A percentile compares a stretch with the other conserved stretches of the same genome.
Evolutionary conservation across 2,797 vertebrate species (phyloP).

Genomic region (Thunnus albacares): DNA sequence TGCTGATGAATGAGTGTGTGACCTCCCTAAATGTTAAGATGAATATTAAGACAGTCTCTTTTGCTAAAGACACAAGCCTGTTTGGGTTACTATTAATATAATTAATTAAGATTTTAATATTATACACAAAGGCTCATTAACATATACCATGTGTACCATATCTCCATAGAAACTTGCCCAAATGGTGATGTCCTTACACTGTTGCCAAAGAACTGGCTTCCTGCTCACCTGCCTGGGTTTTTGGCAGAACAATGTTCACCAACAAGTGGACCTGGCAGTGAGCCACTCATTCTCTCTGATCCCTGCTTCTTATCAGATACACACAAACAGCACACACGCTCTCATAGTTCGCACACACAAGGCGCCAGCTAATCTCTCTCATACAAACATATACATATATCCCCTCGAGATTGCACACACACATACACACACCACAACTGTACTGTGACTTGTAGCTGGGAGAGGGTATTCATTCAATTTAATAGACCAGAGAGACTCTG

Average conservation of each 20-base stretch:
- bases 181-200: conserved; percentile 3
- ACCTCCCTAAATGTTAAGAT: conserved; percentile 27
- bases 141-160: neutral
- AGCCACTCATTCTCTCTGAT: conserved; percentile 48
- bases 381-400: conserved; percentile 19
- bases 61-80: neutral
- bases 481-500: neutral
- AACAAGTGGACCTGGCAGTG: conserved; percentile 35
- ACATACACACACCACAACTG: conserved; percentile 1
- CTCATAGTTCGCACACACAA: conserved; percentile 29
- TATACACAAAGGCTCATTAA: neutral
- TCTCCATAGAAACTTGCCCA: conserved; percentile 16
- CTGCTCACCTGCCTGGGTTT: neutral
- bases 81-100: conserved; percentile 25
- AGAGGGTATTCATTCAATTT: conserved; percentile 11
- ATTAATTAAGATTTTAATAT: neutral
- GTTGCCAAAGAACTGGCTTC: neutral
- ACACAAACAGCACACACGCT: conserved; percentile 17
- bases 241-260: conserved; percentile 25
- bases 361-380: conserved; percentile 8
- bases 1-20: neutral
- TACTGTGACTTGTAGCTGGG: conserved; percentile 21
- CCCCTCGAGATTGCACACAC: neutral
- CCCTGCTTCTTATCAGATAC: conserved; percentile 30
- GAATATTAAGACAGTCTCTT: conserved; percentile 6